A percentile compares a stretch with the other conserved stretches of the same genome.
Conservation (phyloP, 2,888 invertebrate genomes). For the Apantesis nais region DNA sequence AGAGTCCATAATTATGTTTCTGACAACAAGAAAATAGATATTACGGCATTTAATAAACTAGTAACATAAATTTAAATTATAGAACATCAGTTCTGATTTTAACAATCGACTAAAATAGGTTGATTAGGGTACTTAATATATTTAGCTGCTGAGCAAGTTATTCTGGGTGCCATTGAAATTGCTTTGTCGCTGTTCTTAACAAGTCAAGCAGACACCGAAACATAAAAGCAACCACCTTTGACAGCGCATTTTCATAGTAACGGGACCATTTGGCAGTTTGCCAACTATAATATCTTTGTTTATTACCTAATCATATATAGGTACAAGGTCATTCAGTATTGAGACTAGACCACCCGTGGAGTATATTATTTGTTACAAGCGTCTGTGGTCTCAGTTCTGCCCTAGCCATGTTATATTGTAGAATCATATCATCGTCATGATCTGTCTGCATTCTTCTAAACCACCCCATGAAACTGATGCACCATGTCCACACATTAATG, state of each 20-base stretch:
- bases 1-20: no score
- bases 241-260: neutral
- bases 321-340: constrained; percentile 30
- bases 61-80: no score
- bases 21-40: no score
- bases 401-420: neutral
- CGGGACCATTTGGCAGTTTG: constrained; percentile 25
- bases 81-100: neutral
- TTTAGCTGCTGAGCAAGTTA: neutral
- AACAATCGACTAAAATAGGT: no score
- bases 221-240: constrained; percentile 4
- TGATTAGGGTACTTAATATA: no score
- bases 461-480: neutral
- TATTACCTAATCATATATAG: constrained; percentile 19
- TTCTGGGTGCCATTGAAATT: neutral
- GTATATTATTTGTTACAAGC: neutral
- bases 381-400: neutral
- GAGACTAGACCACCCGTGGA: constrained; percentile 26
- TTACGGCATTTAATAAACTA: no score
- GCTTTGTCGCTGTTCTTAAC: neutral
- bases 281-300: constrained; percentile 42
- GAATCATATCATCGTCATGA: no score
- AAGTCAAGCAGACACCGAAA: neutral
- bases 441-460: no score
- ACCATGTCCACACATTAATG: no score